phyloP scores from a whole-genome alignment of 2,888 invertebrate genomes.

The Orthonevra nobilis region DNA sequence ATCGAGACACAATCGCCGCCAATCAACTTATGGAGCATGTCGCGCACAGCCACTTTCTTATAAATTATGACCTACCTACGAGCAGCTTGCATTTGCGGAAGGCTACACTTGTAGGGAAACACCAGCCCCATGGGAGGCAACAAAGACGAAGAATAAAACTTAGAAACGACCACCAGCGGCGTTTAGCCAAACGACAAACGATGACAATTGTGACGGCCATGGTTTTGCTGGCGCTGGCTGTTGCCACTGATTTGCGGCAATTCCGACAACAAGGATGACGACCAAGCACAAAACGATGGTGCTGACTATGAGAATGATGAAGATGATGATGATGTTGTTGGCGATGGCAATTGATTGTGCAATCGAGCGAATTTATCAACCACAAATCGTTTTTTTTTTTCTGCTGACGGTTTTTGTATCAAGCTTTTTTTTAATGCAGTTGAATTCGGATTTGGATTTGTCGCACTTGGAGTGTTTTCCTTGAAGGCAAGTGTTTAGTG shows the following conservation, averaged over 20 bases:
- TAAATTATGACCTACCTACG: conserved; percentile 47
- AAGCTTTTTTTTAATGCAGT: conserved; percentile 4
- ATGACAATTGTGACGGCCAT: conserved; percentile 57
- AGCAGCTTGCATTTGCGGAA: conserved; percentile 18
- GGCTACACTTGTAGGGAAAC: not conserved
- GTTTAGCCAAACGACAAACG: conserved; percentile 60
- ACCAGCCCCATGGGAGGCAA: conserved; percentile 25
- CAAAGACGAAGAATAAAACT: conserved; percentile 27
- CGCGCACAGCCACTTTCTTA: conserved; percentile 2
- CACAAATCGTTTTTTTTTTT: conserved; percentile 23
- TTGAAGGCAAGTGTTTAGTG: no score
- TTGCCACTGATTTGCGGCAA: not conserved
- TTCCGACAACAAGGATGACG: no score
- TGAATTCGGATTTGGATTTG: conserved; percentile 40
- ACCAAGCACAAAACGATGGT: conserved; percentile 2
- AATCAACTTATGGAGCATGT: conserved; percentile 30
- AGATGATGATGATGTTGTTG: conserved; percentile 33
- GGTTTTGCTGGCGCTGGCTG: conserved; percentile 5
- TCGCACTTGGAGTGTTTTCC: conserved; percentile 28
- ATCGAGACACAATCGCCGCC: conserved; percentile 60
- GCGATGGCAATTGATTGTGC: conserved; percentile 54
- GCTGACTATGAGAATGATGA: not conserved
- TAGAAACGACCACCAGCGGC: conserved; percentile 56
- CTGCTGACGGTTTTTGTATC: conserved; percentile 1
- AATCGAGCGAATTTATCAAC: conserved; percentile 53